Base-by-base conservation (phyloP, 2,888 invertebrate genomes). In the Mechanitis messenoides region DNA sequence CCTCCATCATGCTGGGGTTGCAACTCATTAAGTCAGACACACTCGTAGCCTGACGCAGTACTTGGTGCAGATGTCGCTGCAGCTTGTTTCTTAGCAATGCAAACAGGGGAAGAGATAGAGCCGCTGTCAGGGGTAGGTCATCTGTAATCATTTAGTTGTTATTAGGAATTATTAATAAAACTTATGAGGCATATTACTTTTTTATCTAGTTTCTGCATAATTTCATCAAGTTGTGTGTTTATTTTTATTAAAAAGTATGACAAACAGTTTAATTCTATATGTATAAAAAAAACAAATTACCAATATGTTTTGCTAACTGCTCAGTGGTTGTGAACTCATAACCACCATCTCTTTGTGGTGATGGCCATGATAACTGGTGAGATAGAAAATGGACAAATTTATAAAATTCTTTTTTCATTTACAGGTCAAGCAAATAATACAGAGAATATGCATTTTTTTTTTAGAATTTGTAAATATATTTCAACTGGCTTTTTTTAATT, bases 311-410 rank as follows among this genome's bases (percentile, higher is more conserved):
- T 11, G 89, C 89, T 63, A 87, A 71, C 66, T 90, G 88, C 68
- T 91, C 90, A 0, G 90, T 90, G 1, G 89, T 90, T 11, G 84
- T 84, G 56, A 90, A 88, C 60, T 91, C 90, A 68, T 90, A 90
- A 4, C 90, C 90, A n/a, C 89, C 89, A 62, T 76, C 81, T 68
- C 73, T 80, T 72, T 89, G 88, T 0, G 91, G 91, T 3, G 90
- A 89, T 28, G 89, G 89, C 88, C 90, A 90, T 31, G 89, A 87
- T 55, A 90, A 68, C 90, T 91, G 42, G 42, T 42, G 70, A 53
- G 75, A 60, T 50, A 45, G 5, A 53, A 53, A 60, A 20, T 47
- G 9, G 33, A 45, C 33, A 38, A 31, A 6, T 1, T 38, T 61
- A 56, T 59, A 28, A 56, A 28, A 33, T 58, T 72, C 7, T 50